Evolutionary conservation across 2,888 invertebrate species (phyloP).

Genomic region (Erynnis tages): DNA sequence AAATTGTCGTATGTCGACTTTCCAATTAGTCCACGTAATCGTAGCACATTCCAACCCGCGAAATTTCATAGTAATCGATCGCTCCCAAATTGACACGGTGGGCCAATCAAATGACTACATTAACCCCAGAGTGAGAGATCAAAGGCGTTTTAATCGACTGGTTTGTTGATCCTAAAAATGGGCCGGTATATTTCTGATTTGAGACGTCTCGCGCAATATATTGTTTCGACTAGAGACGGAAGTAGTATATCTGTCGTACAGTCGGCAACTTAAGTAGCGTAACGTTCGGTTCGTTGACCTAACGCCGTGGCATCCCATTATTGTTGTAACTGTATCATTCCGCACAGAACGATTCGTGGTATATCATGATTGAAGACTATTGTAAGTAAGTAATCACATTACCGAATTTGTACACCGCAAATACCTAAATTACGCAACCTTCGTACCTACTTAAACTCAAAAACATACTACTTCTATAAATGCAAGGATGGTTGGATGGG

Average conservation of each 20-base stretch:
- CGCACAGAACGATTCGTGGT: constrained; percentile 56
- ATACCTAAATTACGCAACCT: constrained; percentile 44
- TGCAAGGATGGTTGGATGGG: too few species aligned
- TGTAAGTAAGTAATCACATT: constrained; percentile 14
- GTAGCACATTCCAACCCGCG: background rate
- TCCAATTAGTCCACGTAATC: background rate
- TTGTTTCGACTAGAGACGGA: constrained; percentile 37
- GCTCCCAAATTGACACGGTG: constrained; percentile 28
- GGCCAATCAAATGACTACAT: constrained; percentile 28
- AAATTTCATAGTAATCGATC: constrained; percentile 14
- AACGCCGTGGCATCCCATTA: constrained; percentile 64
- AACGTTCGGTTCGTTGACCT: constrained; percentile 67
- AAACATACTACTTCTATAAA: too few species aligned
- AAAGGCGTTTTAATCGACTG: constrained; percentile 47
- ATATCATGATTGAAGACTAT: constrained; percentile 29
- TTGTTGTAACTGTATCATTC: constrained; percentile 66
- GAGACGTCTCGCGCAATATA: constrained; percentile 19
- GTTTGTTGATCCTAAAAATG: constrained; percentile 44
- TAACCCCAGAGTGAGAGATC: constrained; percentile 37
- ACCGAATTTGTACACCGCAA: constrained; percentile 37
- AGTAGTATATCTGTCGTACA: constrained; percentile 47
- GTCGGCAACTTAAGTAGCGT: constrained; percentile 52
- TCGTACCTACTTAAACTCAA: too few species aligned
- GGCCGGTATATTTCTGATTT: constrained; percentile 26
- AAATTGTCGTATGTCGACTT: too few species aligned